Base-by-base conservation (phyloP, 1,140 invertebrate species). In the Drosophila prosaltans region DNA sequence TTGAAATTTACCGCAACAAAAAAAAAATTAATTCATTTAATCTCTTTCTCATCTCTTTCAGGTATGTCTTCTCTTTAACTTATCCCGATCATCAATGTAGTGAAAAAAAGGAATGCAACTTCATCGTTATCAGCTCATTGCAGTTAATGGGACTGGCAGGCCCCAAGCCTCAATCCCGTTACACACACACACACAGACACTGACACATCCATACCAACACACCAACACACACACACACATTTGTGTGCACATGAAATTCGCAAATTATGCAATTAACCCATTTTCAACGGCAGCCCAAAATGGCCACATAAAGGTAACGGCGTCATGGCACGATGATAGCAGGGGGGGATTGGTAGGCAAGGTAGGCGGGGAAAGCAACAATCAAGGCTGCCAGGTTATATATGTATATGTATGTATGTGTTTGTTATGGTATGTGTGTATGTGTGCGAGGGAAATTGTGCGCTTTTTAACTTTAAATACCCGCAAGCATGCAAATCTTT, bases 251-350 rank as follows among this genome's bases (percentile, higher is more conserved):
- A 69, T 89, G 77, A 89, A 83, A 78, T 81, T 89, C 74, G 84
- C 84, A 88, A 88, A 89, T 89, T 89, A 89, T 89, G 84, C 84
- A 89, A 89, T 89, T 89, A 89, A 89, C 85, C 84, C 80, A 89
- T 89, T 89, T 89, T 72, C 81, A 73, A 74, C 61, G 54, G 54
- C 41, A 51, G 45, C 39, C 28, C 67, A 65, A 75, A 75, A 83
- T 73, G 78, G 84, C 74, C 69, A 75, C 77, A 81, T 69, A 69
- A 72, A 80, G 68, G 76, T 59, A 80, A 83, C 72, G 69, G 55
- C 66, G 21, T 51, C 45, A 51, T 51, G 1, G 8, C 45, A 51
- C 24, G 21, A 51, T 51, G 45, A 51, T n/a, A 26, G 4, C 11
- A 51, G 21, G 21, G 21, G 6, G 10, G 8, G 3, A 2, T 8